Percentiles rank a stretch among this genome's conserved stretches.
Evolutionary conservation across 2,888 invertebrate species (phyloP).

Genomic region (Drosophila macrothrix): DNA sequence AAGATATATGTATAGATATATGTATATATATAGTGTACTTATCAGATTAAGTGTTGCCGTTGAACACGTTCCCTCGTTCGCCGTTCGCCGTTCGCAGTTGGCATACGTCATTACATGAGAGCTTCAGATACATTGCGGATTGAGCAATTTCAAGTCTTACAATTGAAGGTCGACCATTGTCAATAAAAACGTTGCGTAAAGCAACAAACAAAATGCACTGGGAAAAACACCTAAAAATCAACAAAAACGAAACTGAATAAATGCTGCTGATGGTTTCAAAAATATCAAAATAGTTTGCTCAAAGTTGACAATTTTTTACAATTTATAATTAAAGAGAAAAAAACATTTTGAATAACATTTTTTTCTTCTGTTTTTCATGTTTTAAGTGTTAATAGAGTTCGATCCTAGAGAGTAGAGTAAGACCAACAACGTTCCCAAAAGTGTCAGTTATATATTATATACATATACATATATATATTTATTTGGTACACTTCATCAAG

Average conservation of each 20-base stretch:
- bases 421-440: no score
- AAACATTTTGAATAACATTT: no score
- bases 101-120: constrained; percentile 23
- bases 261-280: not conserved
- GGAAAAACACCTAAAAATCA: not conserved
- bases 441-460: no score
- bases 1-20: constrained; percentile 20
- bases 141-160: constrained; percentile 7
- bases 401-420: no score
- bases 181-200: not conserved
- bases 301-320: not conserved
- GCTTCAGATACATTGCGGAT: not conserved
- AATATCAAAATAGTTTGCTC: not conserved
- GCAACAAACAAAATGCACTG: not conserved
- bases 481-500: no score
- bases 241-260: constrained; percentile 40
- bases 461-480: no score
- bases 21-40: constrained; percentile 1
- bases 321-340: not conserved
- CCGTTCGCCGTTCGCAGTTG: constrained; percentile 18
- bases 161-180: constrained; percentile 10
- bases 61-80: constrained; percentile 34
- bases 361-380: no score
- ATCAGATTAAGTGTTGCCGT: constrained; percentile 40
- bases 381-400: no score